phyloP scores from a whole-genome alignment of 2,888 invertebrate species.

The Apodemia duryi region DNA sequence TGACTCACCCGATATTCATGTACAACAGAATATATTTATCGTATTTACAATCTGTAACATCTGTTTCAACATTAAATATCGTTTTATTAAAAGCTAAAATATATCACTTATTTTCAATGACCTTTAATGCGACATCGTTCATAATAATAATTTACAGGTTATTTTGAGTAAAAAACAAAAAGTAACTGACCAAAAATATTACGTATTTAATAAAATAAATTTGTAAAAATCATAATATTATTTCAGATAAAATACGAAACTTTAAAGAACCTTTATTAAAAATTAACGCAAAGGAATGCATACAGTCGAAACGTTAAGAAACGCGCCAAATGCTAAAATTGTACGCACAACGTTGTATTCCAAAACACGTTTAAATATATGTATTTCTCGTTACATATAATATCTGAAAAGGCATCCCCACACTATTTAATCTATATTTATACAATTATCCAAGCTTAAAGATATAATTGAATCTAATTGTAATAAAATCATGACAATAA shows the following conservation, averaged over 20 bases:
- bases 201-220: neutral
- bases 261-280: too few species aligned
- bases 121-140: neutral
- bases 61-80: slow-evolving; percentile 1
- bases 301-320: too few species aligned
- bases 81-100: neutral
- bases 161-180: neutral
- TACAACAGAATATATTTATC: neutral
- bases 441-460: neutral
- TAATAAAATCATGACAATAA: slow-evolving; percentile 17
- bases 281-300: too few species aligned
- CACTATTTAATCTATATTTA: too few species aligned
- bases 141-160: neutral
- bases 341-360: too few species aligned
- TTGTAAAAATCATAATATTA: neutral
- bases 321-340: too few species aligned
- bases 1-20: neutral
- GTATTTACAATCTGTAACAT: neutral
- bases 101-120: neutral
- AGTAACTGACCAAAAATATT: neutral
- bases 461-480: neutral
- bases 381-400: too few species aligned
- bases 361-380: too few species aligned
- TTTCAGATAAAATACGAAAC: too few species aligned
- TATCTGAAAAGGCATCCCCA: too few species aligned